Percentiles rank a stretch among this genome's conserved stretches.
These are phyloP conservation scores for Dicyrtomina minuta DNA, from an alignment of 2,888 invertebrate species.

Conservation along the genomic window DNA sequence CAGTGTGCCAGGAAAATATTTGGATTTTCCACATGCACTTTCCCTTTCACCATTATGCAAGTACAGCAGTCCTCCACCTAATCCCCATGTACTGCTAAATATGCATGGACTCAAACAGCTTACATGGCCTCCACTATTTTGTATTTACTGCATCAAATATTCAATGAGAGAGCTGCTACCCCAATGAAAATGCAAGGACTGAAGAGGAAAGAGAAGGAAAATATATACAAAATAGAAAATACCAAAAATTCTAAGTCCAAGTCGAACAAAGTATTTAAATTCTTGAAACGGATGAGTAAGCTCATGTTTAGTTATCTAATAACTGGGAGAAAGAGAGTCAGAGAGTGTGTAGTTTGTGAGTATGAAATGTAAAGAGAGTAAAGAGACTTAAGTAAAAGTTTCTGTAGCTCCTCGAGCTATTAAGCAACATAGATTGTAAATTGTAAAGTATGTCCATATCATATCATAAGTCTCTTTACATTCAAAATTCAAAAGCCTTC, in stretches of 20 bases:
- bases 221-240: not conserved
- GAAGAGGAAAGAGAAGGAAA: too few species aligned
- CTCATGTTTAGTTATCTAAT: slow-evolving; percentile 21
- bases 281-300: slow-evolving; percentile 7
- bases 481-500: too few species aligned
- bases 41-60: too few species aligned
- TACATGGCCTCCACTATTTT: too few species aligned
- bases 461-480: not conserved
- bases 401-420: slow-evolving; percentile 15
- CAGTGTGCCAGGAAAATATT: too few species aligned
- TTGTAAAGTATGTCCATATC: slow-evolving; percentile 7
- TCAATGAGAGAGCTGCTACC: not conserved
- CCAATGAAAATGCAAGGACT: not conserved
- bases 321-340: too few species aligned
- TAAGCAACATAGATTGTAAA: slow-evolving; percentile 9
- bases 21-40: too few species aligned
- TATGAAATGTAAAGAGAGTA: not conserved
- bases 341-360: too few species aligned
- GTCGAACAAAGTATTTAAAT: slow-evolving; percentile 11
- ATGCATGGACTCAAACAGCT: too few species aligned
- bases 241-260: too few species aligned
- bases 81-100: too few species aligned
- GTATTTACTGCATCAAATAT: not conserved
- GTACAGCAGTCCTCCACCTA: too few species aligned
- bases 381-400: slow-evolving; percentile 1